Evolutionary conservation across 2,888 invertebrate species (phyloP), one percentile per base, ranked within the genome.

Genomic region (Lepidochrysops patricia): DNA sequence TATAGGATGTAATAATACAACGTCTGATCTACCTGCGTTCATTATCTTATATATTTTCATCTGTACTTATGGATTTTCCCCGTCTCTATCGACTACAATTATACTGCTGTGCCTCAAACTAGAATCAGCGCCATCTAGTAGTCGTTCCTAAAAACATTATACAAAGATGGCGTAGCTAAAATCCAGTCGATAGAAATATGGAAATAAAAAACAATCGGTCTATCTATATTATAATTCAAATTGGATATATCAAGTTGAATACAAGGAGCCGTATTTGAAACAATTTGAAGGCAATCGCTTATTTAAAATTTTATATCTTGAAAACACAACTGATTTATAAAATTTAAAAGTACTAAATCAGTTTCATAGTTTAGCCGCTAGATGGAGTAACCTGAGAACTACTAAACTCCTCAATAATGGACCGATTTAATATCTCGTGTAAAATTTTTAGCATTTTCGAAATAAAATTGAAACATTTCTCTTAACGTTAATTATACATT

Each of bases 401-500:
- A 19, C 43, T 9, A 37, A 43, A 43, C 43, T 23, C 19, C 23
- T 23, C 29, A 29, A 9, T 19, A 43, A 43, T 43, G 19, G 43
- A 43, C 43, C 43, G 12, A 43, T 23, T 43, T 29, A 29, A 29
- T 29, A 29, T 23, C 9, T 43, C 19, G 43, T 43, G 43, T 43
- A 43, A 43, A 43, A 43, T 23, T 43, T n/a, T 43, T 43, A 43
- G 19, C 43, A 19, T 43, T 29, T 43, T 23, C 19, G 19, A 43
- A 43, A 43, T 43, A 43, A 13, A 29, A 32, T 32, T 19, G 54
- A 12, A 54, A 32, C 19, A 29, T 19, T 27, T 19, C 4, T 32
- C 54, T 29, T 54, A 32, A 54, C 54, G 23, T 54, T 27, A 43
- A 9, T 52, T 54, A 32, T 54, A 54, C 54, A 54, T 54, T 29